A percentile compares a stretch with the other conserved stretches of the same genome.
Evolutionary conservation across 2,797 vertebrate species (phyloP).

Genomic region (Lepus oiostolus): DNA sequence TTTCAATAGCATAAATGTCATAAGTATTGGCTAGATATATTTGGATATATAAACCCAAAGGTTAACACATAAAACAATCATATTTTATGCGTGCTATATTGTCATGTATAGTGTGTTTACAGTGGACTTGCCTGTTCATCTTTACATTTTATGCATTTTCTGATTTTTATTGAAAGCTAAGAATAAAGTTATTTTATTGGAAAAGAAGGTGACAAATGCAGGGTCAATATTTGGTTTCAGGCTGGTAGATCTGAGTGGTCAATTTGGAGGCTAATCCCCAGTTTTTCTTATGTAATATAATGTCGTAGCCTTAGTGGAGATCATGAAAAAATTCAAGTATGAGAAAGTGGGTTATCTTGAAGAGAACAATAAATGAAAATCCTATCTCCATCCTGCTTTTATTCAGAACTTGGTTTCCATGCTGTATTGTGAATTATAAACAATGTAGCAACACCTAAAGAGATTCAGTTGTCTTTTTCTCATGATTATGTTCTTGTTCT

Average conservation of each 20-base stretch:
- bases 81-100: background rate
- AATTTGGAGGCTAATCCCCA: background rate
- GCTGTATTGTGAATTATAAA: background rate
- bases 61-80: background rate
- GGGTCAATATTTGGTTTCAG: background rate
- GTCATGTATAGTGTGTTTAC: background rate
- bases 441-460: background rate
- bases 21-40: background rate
- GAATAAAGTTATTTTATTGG: conserved; percentile 22
- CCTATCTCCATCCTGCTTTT: background rate
- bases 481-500: background rate
- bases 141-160: background rate
- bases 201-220: background rate
- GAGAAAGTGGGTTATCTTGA: background rate
- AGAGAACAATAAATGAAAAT: conserved; percentile 38
- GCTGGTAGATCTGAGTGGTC: background rate
- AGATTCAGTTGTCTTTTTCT: background rate
- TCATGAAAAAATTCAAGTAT: background rate
- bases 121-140: background rate
- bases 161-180: conserved; percentile 25
- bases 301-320: background rate
- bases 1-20: background rate
- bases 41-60: background rate
- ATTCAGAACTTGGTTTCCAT: background rate
- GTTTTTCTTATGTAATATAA: background rate